These are phyloP conservation scores for Sepioteuthis lessoniana DNA, from an alignment of 2,888 invertebrate genomes.

Conservation along the genomic window DNA sequence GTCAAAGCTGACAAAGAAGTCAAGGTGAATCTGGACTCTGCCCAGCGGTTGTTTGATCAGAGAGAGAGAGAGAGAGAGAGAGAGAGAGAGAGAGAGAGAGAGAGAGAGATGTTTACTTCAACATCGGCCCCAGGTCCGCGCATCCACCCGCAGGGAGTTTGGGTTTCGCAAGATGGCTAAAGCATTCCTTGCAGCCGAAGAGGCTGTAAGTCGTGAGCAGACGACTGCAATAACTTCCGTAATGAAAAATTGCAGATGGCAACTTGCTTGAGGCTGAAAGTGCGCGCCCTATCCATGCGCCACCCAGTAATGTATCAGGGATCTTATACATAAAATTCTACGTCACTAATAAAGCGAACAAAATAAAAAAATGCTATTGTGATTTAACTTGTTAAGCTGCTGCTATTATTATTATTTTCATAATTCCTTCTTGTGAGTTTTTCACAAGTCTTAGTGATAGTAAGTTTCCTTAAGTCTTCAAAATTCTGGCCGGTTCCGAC, in stretches of 20 bases:
- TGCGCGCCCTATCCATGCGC: not conserved
- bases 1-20: slow-evolving; percentile 33
- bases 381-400: no score
- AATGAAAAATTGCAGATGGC: not conserved
- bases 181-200: not conserved
- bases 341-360: no score
- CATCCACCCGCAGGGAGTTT: not conserved
- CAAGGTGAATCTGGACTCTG: not conserved
- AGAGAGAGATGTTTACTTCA: not conserved
- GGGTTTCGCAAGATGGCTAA: not conserved
- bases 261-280: not conserved
- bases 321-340: no score
- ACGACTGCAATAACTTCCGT: not conserved
- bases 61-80: not conserved
- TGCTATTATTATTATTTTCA: no score
- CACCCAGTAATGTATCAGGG: no score
- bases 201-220: not conserved
- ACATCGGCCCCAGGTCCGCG: not conserved
- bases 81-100: not conserved
- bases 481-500: no score
- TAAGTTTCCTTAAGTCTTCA: no score
- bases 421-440: no score
- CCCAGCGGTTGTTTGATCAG: not conserved
- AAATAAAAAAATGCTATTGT: no score
- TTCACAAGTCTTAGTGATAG: no score